phyloP scores from a whole-genome alignment of 1,140 invertebrate species.

The Nasonia giraulti region DNA sequence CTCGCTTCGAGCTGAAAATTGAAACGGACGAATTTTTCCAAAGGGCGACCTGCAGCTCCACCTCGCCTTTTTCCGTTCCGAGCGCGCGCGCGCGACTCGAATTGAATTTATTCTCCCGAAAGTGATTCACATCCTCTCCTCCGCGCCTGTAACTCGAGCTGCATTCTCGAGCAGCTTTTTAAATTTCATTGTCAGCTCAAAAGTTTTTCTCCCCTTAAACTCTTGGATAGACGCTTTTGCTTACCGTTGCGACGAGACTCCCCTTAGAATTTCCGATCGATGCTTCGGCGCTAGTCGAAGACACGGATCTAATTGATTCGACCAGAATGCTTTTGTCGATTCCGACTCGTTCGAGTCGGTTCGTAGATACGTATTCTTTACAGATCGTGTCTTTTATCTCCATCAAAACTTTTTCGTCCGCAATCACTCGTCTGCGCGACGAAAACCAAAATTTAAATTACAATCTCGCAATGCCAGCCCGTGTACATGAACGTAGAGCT shows the following conservation, averaged over 20 bases:
- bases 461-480: too few relatives aligned
- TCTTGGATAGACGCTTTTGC: background rate
- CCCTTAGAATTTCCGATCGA: too few relatives aligned
- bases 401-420: too few relatives aligned
- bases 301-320: too few relatives aligned
- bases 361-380: too few relatives aligned
- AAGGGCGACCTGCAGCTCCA: background rate
- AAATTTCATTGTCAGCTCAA: conserved; percentile 19
- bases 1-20: background rate
- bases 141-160: background rate
- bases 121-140: background rate
- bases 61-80: background rate
- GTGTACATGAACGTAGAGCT: too few relatives aligned
- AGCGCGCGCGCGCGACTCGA: background rate
- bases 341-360: too few relatives aligned
- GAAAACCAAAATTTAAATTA: too few relatives aligned
- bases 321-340: too few relatives aligned
- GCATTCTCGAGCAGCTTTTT: background rate
- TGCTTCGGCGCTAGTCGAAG: too few relatives aligned
- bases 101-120: conserved; percentile 5
- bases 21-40: conserved; percentile 53
- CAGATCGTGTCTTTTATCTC: too few relatives aligned
- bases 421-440: too few relatives aligned
- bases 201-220: background rate
- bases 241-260: background rate